Evolutionary conservation across 2,797 vertebrate genomes (phyloP).

Genomic region (Alca torda): DNA sequence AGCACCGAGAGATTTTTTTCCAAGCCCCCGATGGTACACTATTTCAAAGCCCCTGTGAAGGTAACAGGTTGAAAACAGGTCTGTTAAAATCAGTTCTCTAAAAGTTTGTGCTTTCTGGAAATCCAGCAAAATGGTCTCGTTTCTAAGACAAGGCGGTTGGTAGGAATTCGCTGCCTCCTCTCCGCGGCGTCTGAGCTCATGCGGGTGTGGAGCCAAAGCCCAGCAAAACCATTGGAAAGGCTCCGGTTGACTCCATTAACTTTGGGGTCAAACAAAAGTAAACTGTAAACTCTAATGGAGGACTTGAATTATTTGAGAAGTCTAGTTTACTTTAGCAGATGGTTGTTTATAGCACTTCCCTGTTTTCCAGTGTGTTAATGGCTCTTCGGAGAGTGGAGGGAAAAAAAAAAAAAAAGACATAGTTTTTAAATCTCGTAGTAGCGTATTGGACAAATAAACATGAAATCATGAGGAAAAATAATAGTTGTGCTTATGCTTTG

Average conservation of each 20-base stretch:
- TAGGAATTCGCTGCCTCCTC: not conserved
- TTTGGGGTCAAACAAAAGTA: conserved; percentile 52
- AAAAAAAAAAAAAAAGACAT: not conserved
- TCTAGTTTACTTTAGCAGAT: conserved; percentile 56
- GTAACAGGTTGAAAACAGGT: not conserved
- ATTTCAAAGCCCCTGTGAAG: not conserved
- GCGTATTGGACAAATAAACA: not conserved
- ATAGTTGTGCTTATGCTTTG: not conserved
- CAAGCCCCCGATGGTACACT: not conserved
- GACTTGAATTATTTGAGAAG: conserved; percentile 40
- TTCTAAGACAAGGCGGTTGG: not conserved
- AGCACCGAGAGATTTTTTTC: not conserved
- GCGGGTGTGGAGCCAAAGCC: not conserved
- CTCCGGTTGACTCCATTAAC: conserved; percentile 33
- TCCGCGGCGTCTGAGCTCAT: rapidly evolving
- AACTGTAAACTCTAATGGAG: conserved; percentile 60
- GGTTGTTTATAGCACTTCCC: conserved; percentile 56
- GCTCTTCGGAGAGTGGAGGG: not conserved
- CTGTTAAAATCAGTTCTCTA: not conserved
- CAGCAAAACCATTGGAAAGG: conserved; percentile 4
- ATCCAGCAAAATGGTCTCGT: not conserved
- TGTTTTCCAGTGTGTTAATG: conserved; percentile 28
- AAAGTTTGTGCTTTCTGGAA: not conserved
- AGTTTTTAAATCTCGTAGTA: not conserved
- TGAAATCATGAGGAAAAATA: not conserved